Evolutionary conservation across 2,888 invertebrate species (phyloP), one percentile per base, ranked within the genome.

Genomic region (Scaptomyza cyrtandrae): DNA sequence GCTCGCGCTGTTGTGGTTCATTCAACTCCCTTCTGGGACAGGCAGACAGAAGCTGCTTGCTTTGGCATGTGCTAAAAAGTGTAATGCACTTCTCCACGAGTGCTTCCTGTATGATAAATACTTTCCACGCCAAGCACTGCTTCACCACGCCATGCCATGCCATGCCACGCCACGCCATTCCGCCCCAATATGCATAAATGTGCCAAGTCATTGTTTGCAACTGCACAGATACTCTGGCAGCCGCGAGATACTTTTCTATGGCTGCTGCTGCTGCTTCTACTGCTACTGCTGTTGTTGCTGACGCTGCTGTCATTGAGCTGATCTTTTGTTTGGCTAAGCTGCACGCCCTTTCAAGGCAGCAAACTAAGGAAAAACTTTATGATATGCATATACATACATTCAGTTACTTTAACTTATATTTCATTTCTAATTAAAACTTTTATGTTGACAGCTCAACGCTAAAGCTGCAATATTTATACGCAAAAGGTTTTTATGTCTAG

Each of bases 171-270:
- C n/a, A n/a, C 6, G n/a, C 27, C 46, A 24, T 9, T 11, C 6
- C 9, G 6, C 29, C 27, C 29, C 35, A 59, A 41, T 46, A 43
- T 45, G 75, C 85, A 77, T 88, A 9, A 14, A 14, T 39, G 75
- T 83, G 80, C 78, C 86, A 86, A 75, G 80, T 73, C 71, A 80
- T 84, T 84, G 81, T 86, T 72, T 80, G 75, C 74, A 68, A 75
- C 80, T 59, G 79, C 69, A 75, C 55, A 77, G 77, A 81, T 75
- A 71, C 79, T 73, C 31, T 39, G 41, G 55, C 48, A 44, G 60
- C 56, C 44, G 60, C 59, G 24, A 75, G 61, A 74, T 75, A 78
- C 64, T 75, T 69, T 74, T 78, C 78, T 78, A 78, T 74, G 60
- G 73, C 73, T 75, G 70, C 59, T 39, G 41, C 55, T 45, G 44